Conservation (phyloP, 2,888 invertebrate genomes). For the Trachelus stipa region DNA sequence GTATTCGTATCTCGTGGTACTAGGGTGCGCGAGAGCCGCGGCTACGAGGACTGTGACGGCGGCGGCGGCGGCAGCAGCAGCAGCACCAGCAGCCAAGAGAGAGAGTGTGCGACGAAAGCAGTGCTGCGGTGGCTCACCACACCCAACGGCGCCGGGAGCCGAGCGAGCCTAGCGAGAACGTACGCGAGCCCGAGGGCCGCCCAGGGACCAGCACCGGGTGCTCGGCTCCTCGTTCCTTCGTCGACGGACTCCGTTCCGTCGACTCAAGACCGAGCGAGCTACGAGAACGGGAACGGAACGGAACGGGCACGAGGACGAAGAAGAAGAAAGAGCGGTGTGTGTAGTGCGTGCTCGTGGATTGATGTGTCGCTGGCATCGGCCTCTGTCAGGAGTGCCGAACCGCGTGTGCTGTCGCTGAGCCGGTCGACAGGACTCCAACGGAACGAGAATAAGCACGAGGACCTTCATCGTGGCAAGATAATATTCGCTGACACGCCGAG, state of each 20-base stretch:
- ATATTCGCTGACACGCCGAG: constrained; percentile 39
- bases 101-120: constrained; percentile 30
- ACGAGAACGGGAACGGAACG: constrained; percentile 5
- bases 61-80: neutral
- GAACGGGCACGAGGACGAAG: constrained; percentile 5
- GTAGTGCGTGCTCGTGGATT: constrained; percentile 7
- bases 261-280: neutral
- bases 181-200: constrained; percentile 28
- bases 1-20: neutral
- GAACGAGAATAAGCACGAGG: constrained; percentile 37
- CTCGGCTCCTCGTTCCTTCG: constrained; percentile 24
- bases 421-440: constrained; percentile 11
- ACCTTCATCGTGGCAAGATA: constrained; percentile 36
- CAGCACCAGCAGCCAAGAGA: constrained; percentile 11
- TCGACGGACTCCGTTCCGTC: neutral
- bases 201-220: constrained; percentile 26
- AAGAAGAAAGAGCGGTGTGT: constrained; percentile 8
- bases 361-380: constrained; percentile 50
- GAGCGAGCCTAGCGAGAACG: constrained; percentile 33
- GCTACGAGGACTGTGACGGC: neutral
- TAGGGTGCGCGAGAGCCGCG: neutral
- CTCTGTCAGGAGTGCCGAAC: constrained; percentile 44
- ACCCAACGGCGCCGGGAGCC: constrained; percentile 61
- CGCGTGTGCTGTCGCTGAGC: constrained; percentile 38
- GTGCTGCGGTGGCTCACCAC: constrained; percentile 61